Percentiles rank a stretch among this genome's conserved stretches.
phyloP scores from a whole-genome alignment of 2,113 vertebrate species.

The Platysternon megacephalum region DNA sequence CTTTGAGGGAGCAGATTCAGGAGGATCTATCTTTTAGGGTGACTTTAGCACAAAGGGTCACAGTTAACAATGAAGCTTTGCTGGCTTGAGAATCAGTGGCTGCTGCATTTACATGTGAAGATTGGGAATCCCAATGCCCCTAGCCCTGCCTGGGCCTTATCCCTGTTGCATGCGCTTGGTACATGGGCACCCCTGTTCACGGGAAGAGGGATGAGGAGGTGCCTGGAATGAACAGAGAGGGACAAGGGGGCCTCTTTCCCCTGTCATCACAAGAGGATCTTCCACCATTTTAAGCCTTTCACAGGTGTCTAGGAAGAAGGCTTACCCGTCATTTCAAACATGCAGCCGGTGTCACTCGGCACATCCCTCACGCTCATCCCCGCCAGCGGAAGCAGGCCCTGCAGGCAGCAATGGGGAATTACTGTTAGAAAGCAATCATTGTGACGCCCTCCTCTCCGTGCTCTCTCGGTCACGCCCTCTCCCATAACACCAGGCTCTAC shows the following conservation, averaged over 20 bases:
- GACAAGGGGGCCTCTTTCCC: neutral
- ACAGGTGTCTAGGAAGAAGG: neutral
- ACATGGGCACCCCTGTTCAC: neutral
- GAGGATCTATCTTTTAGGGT: neutral
- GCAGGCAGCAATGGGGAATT: neutral
- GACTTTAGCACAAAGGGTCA: neutral
- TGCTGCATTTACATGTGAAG: neutral
- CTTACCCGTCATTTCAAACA: conserved; percentile 85
- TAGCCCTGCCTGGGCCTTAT: neutral
- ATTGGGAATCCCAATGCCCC: neutral
- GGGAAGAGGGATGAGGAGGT: neutral
- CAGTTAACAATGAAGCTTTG: neutral
- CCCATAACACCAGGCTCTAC: rapidly evolving
- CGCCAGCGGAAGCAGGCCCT: conserved; percentile 87
- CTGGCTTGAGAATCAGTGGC: neutral
- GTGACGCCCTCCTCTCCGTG: neutral
- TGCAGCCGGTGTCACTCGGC: conserved; percentile 62
- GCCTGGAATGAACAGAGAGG: neutral
- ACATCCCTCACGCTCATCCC: conserved; percentile 73
- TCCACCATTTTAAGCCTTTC: neutral
- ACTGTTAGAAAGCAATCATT: neutral
- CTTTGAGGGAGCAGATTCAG: neutral
- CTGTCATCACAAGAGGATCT: rapidly evolving
- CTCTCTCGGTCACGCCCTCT: neutral
- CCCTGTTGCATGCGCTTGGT: neutral